These are phyloP conservation scores for Trochalopteron elliotii DNA, from an alignment of 2,113 vertebrate genomes.

Conservation along the genomic window DNA sequence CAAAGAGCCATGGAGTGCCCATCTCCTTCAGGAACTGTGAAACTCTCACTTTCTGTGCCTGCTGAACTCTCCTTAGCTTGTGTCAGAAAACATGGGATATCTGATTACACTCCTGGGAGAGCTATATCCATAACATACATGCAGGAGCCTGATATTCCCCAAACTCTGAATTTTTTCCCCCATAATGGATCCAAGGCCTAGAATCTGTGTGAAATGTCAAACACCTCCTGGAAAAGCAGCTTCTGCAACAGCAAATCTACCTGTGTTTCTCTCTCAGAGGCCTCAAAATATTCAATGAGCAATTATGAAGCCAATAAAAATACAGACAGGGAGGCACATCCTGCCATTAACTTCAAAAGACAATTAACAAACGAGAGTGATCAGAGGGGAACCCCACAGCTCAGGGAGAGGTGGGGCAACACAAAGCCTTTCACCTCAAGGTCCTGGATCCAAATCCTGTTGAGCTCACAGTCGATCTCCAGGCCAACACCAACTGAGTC, in stretches of 20 bases:
- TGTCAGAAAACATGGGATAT: background rate
- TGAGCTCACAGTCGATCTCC: background rate
- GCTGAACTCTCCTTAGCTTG: background rate
- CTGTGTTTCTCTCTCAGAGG: conserved; percentile 19
- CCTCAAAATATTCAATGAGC: conserved; percentile 53
- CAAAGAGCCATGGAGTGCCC: rapidly evolving
- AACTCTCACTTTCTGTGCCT: background rate
- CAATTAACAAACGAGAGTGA: background rate
- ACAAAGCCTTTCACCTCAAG: background rate
- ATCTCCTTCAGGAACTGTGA: background rate
- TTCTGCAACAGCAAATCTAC: conserved; percentile 20
- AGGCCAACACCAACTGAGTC: background rate
- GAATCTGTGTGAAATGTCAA: background rate
- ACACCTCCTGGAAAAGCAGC: background rate
- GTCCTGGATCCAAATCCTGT: background rate
- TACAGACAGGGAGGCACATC: conserved; percentile 46
- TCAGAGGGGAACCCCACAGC: background rate
- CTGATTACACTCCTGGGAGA: background rate
- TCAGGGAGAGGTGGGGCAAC: background rate
- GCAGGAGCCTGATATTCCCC: background rate
- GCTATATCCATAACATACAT: background rate
- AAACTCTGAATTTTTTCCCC: background rate
- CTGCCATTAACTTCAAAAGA: conserved; percentile 69
- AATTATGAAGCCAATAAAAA: conserved; percentile 57
- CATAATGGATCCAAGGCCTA: background rate